These are phyloP conservation scores for Synanthedon formicaeformis DNA, from an alignment of 2,888 invertebrate genomes.

Conservation along the genomic window DNA sequence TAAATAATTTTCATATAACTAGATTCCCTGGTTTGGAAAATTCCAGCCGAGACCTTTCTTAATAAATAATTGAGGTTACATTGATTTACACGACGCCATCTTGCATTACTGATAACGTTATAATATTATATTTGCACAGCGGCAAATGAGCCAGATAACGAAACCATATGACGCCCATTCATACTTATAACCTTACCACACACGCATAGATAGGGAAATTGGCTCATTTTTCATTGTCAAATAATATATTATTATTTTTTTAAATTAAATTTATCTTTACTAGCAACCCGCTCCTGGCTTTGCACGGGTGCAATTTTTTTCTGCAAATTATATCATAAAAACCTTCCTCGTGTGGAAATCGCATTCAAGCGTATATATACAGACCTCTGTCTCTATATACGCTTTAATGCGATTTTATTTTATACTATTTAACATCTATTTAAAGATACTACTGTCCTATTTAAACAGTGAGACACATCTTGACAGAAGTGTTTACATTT, in stretches of 20 bases:
- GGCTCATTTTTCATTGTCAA: neutral
- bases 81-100: conserved; percentile 59
- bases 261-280: neutral
- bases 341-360: too few species aligned
- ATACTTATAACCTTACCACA: conserved; percentile 5
- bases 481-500: too few species aligned
- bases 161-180: conserved; percentile 33
- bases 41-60: conserved; percentile 59
- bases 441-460: too few species aligned
- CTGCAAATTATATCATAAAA: too few species aligned
- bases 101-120: conserved; percentile 43
- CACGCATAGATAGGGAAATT: neutral
- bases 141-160: conserved; percentile 30
- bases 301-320: too few species aligned
- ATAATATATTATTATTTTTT: neutral
- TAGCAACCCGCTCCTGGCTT: too few species aligned
- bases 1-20: neutral
- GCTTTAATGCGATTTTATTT: too few species aligned
- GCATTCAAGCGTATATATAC: too few species aligned
- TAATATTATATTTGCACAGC: conserved; percentile 47
- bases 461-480: too few species aligned
- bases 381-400: too few species aligned
- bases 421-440: too few species aligned
- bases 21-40: conserved; percentile 41
- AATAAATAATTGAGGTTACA: conserved; percentile 63